These are phyloP conservation scores for Ditylenchus dipsaci DNA, from an alignment of 1,140 invertebrate species.

Conservation along the genomic window DNA sequence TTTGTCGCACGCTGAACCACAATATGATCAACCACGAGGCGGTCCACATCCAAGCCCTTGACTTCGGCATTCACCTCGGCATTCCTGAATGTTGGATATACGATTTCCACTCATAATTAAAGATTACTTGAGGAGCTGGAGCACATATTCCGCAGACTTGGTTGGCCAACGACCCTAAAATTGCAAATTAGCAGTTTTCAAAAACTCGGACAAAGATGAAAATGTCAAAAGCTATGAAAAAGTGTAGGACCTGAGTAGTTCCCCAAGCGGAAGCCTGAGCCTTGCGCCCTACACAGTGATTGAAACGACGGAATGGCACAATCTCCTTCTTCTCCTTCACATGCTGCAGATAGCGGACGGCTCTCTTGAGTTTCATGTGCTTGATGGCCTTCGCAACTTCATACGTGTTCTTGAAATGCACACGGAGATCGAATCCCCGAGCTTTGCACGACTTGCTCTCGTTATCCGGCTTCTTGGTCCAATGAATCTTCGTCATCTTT, in stretches of 20 bases:
- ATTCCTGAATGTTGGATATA: conserved; percentile 64
- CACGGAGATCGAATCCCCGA: conserved; percentile 89
- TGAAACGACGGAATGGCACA: conserved; percentile 94
- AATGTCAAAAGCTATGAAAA: too few relatives aligned
- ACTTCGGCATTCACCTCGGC: conserved; percentile 94
- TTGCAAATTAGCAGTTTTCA: too few relatives aligned
- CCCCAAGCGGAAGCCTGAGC: conserved; percentile 91
- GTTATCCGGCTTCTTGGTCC: conserved; percentile 90
- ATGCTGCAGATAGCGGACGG: conserved; percentile 89
- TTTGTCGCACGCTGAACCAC: conserved; percentile 94
- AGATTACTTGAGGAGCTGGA: conserved; percentile 76
- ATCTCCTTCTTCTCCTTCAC: conserved; percentile 94
- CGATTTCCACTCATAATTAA: background rate
- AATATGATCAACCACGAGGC: conserved; percentile 95
- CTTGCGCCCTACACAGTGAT: conserved; percentile 91
- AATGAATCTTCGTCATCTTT: conserved; percentile 65
- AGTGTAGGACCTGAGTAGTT: conserved; percentile 71
- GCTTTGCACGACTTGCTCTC: conserved; percentile 95
- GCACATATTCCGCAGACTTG: conserved; percentile 93
- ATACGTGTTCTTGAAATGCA: conserved; percentile 98
- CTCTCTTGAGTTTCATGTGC: conserved; percentile 84
- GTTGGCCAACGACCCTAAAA: conserved; percentile 85
- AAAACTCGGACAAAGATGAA: too few relatives aligned
- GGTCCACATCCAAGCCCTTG: conserved; percentile 91
- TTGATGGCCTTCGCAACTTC: conserved; percentile 95